A percentile compares a stretch with the other conserved stretches of the same genome.
phyloP scores from a whole-genome alignment of 2,113 vertebrate species.

The Ptychochromis oligacanthus region DNA sequence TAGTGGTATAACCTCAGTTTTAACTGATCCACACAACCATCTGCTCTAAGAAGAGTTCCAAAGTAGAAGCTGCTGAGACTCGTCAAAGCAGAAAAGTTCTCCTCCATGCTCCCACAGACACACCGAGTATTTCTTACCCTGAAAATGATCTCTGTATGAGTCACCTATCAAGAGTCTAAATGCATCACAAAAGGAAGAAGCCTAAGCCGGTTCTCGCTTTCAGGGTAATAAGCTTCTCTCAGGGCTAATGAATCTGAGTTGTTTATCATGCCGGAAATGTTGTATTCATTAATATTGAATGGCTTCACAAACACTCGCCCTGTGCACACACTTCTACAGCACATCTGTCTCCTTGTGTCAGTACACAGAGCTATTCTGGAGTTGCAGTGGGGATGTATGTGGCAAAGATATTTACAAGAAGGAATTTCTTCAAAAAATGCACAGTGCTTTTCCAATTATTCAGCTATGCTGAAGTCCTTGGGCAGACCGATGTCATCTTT shows the following conservation, averaged over 20 bases:
- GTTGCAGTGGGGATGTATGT: background rate
- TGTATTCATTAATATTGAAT: conserved; percentile 72
- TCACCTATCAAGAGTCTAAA: conserved; percentile 50
- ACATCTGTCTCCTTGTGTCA: conserved; percentile 58
- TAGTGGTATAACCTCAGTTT: conserved; percentile 6
- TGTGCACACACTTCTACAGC: conserved; percentile 24
- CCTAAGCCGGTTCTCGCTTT: conserved; percentile 17
- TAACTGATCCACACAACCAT: conserved; percentile 2
- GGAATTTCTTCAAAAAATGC: background rate
- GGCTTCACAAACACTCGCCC: conserved; percentile 41
- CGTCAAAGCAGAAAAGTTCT: conserved; percentile 16
- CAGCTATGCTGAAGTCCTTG: conserved; percentile 7
- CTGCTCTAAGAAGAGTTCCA: conserved; percentile 13
- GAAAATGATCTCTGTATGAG: conserved; percentile 25
- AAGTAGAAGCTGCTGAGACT: conserved; percentile 23
- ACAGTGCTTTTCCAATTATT: conserved; percentile 37
- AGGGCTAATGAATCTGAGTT: conserved; percentile 62
- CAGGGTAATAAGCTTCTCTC: conserved; percentile 49
- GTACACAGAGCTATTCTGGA: conserved; percentile 32
- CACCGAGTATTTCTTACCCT: background rate
- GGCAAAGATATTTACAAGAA: background rate
- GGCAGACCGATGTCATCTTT: conserved; percentile 7
- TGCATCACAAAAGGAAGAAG: conserved; percentile 45
- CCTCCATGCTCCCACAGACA: background rate
- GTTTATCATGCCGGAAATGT: conserved; percentile 64